Base-by-base conservation (phyloP, 2,888 invertebrate genomes). In the Steinernema scapterisci region DNA sequence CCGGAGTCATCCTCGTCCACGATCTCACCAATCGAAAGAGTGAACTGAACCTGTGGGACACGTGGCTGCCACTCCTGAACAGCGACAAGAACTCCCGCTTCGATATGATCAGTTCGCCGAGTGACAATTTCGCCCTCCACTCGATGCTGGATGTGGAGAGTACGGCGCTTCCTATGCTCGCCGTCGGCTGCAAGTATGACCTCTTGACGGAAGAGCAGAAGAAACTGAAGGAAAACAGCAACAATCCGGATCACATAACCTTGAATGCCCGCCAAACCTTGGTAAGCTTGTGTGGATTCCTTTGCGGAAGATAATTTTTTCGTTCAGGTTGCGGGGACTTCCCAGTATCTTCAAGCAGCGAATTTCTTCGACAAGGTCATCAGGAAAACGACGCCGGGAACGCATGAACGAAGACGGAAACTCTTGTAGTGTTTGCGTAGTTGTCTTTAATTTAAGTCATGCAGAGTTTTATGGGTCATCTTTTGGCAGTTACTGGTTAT, bases 11-110 rank as follows among this genome's bases (percentile, higher is more conserved):
- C 83, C 90, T 99, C 77, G 96, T 97, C 0, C 97, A 99, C 88
- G 99, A 99, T 90, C 90, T 97, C 85, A 95, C 95, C 5, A 99
- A 99, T 89, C 91, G 94, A 80, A 97, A 97, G 89, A 96, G 96
- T 73, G 95, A 97, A 88, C 92, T 84, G 78, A 85, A 85, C 72
- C 78, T 85, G 11, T 73, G 77, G 25, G 25, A 25, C 16, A 79
- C 79, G 21, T 84, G 84, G 84, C 75, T 82, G 7, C 77, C 82
- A 13, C 73, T 80, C 76, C 74, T 82, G 23, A 80, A 80, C 70
- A 79, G 79, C 1, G 80, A 82, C 43, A 73, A 75, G 1, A 74
- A 78, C 6, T 54, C 75, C 25, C 56, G 45, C 6, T 19, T 9
- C 71, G 71, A 19, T 27, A 38, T 44, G 74, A 75, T 51, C 75